These are phyloP conservation scores for Pomatorhinus ruficollis DNA, from an alignment of 2,113 vertebrate genomes.

Conservation along the genomic window DNA sequence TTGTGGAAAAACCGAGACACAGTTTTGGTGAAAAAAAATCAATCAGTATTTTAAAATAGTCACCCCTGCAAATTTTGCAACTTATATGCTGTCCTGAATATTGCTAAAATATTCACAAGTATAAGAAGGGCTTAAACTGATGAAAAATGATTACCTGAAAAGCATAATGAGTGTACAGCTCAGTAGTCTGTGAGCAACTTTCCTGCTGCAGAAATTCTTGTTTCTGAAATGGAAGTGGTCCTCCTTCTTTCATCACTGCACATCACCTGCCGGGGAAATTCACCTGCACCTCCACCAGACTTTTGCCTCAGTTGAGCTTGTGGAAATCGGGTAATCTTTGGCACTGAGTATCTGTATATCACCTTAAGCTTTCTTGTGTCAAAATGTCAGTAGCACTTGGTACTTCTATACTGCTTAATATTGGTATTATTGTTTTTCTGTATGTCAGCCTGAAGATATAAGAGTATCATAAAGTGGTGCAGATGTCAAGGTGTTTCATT, in stretches of 20 bases:
- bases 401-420: conserved; percentile 17
- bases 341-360: neutral
- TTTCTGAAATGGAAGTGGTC: neutral
- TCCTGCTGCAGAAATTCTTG: neutral
- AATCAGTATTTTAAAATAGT: neutral
- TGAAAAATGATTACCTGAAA: neutral
- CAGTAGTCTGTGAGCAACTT: neutral
- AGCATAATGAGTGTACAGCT: neutral
- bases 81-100: neutral
- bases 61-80: neutral
- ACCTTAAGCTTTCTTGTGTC: conserved; percentile 12
- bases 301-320: neutral
- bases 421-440: neutral
- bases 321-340: neutral
- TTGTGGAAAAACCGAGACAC: neutral
- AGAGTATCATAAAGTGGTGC: neutral
- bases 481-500: conserved; percentile 42
- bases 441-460: conserved; percentile 18
- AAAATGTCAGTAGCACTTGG: neutral
- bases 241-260: neutral
- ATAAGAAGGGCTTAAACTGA: neutral
- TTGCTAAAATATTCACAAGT: neutral
- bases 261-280: neutral
- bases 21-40: neutral
- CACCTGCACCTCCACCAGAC: neutral